Percentiles rank a stretch among this genome's conserved stretches.
Evolutionary conservation across 2,113 vertebrate species (phyloP).

Genomic region (Vulpes lagopus): DNA sequence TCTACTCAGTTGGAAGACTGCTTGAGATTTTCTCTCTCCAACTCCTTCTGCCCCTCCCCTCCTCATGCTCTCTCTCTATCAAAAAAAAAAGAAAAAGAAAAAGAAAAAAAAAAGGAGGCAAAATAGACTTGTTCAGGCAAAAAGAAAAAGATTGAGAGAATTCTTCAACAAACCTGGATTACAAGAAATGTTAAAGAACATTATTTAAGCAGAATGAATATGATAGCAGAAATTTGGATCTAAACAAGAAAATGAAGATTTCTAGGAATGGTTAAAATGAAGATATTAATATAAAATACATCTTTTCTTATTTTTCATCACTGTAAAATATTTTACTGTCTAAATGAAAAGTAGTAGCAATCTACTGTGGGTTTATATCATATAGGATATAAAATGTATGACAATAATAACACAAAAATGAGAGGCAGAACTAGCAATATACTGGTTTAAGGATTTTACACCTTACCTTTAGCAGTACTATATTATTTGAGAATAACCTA

Average conservation of each 20-base stretch:
- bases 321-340: neutral
- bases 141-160: neutral
- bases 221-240: neutral
- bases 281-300: neutral
- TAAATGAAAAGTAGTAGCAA: neutral
- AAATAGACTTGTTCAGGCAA: neutral
- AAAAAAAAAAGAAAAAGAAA: neutral
- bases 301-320: neutral
- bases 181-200: neutral
- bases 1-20: neutral
- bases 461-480: neutral
- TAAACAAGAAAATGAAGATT: conserved; percentile 14
- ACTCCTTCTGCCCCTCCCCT: neutral
- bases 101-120: neutral
- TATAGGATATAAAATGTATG: neutral
- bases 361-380: neutral
- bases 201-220: conserved; percentile 1
- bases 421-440: neutral
- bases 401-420: neutral
- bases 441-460: neutral
- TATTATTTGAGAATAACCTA: neutral
- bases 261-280: neutral
- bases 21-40: neutral
- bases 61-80: neutral
- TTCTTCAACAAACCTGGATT: neutral